phyloP scores from a whole-genome alignment of 2,113 vertebrate genomes.

The Prunella fulvescens region DNA sequence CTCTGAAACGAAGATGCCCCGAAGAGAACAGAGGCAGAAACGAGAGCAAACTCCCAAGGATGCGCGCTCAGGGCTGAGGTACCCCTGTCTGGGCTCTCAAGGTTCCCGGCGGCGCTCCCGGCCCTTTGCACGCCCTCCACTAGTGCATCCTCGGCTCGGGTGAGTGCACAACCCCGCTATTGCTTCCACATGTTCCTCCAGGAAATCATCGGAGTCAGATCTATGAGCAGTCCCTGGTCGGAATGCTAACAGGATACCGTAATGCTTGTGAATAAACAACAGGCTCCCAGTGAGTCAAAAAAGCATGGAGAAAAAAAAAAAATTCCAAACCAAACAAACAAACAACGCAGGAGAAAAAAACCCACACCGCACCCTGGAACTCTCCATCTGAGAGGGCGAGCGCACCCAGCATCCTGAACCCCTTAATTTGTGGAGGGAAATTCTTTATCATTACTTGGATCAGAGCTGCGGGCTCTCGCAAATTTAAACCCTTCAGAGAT shows the following conservation, averaged over 20 bases:
- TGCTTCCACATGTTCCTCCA: slow-evolving; percentile 94
- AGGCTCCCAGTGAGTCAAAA: neutral
- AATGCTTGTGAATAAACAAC: slow-evolving; percentile 70
- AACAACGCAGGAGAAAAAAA: neutral
- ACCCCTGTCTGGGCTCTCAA: neutral
- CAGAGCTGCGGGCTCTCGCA: neutral
- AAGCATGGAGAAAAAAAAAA: neutral
- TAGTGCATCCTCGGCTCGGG: slow-evolving; percentile 66
- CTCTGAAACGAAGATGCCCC: neutral
- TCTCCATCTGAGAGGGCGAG: neutral
- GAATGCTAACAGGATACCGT: slow-evolving; percentile 81
- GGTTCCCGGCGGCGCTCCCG: neutral
- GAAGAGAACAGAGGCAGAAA: neutral
- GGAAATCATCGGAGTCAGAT: slow-evolving; percentile 77
- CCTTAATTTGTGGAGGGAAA: neutral
- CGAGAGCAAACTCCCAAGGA: neutral
- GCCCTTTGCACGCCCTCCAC: neutral
- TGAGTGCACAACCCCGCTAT: slow-evolving; percentile 77
- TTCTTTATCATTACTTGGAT: neutral
- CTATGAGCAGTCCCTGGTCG: slow-evolving; percentile 85
- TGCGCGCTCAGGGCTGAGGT: neutral
- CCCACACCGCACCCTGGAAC: neutral
- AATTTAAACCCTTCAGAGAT: neutral
- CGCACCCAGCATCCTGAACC: neutral
- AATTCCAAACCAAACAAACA: neutral